A percentile compares a stretch with the other conserved stretches of the same genome.
These are phyloP conservation scores for Virgularia gustaviana DNA, from an alignment of 92 coral and sea anemone genomes.

Conservation along the genomic window DNA sequence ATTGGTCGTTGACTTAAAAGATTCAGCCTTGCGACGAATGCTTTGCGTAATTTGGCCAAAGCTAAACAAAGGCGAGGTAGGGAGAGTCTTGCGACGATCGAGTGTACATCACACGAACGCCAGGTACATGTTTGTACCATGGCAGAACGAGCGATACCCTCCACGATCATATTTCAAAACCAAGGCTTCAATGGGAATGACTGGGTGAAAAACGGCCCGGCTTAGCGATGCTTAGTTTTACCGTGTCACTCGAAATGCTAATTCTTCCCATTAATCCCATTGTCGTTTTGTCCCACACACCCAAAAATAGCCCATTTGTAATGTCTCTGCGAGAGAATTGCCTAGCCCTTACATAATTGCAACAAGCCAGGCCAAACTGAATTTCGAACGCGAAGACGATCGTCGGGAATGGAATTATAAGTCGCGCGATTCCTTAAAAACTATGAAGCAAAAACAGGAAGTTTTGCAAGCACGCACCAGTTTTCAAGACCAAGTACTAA, in stretches of 20 bases:
- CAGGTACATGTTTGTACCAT: background rate
- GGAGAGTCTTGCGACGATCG: constrained; percentile 30
- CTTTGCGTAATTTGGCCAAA: constrained; percentile 24
- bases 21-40: constrained; percentile 22
- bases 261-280: constrained; percentile 20
- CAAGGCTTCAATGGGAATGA: background rate
- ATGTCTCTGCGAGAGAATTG: background rate
- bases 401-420: too few relatives aligned
- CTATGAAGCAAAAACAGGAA: too few relatives aligned
- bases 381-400: too few relatives aligned
- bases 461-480: too few relatives aligned
- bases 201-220: background rate
- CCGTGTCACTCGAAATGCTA: background rate
- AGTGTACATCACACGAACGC: background rate
- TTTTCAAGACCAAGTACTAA: too few relatives aligned
- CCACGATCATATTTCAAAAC: background rate
- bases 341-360: background rate
- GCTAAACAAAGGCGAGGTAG: constrained; percentile 24
- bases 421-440: too few relatives aligned
- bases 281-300: constrained; percentile 90
- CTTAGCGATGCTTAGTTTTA: background rate
- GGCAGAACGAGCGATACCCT: background rate
- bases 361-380: background rate
- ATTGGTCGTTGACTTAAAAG: constrained; percentile 31
- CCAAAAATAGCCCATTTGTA: constrained; percentile 68